phyloP scores from a whole-genome alignment of 2,888 invertebrate species.

The Aricia artaxerxes region DNA sequence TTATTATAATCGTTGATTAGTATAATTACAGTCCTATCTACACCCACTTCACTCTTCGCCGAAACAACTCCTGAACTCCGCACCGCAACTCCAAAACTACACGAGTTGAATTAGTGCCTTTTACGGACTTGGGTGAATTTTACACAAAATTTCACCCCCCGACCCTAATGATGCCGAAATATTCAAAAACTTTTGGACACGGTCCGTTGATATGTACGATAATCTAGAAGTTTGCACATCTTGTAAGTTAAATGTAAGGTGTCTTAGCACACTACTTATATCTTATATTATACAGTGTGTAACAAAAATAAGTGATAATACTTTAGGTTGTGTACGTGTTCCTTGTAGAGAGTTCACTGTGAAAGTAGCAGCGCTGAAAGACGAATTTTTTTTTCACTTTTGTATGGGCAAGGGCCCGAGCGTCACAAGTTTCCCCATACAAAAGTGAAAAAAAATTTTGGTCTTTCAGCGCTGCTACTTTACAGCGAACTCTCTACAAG shows the following conservation, averaged over 20 bases:
- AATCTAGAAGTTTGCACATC: background rate
- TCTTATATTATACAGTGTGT: too few species aligned
- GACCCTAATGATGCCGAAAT: conserved; percentile 35
- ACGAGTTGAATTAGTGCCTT: conserved; percentile 40
- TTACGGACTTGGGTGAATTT: conserved; percentile 38
- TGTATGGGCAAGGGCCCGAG: too few species aligned
- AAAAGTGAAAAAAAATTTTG: too few species aligned
- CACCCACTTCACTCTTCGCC: background rate
- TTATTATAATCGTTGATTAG: background rate
- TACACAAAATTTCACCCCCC: conserved; percentile 32
- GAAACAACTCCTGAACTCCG: conserved; percentile 35
- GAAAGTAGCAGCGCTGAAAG: too few species aligned
- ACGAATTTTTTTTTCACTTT: too few species aligned
- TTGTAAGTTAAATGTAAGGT: background rate
- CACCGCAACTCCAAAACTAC: conserved; percentile 35
- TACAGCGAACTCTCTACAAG: too few species aligned
- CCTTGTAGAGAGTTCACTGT: too few species aligned
- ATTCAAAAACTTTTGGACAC: conserved; percentile 28
- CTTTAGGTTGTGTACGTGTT: too few species aligned
- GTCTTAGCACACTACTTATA: too few species aligned
- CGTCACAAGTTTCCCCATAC: too few species aligned
- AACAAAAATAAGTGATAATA: too few species aligned
- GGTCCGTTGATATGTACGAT: background rate
- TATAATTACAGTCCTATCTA: background rate
- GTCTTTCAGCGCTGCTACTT: too few species aligned